phyloP scores from a whole-genome alignment of 2,888 invertebrate genomes.

The Notodonta dromedarius region DNA sequence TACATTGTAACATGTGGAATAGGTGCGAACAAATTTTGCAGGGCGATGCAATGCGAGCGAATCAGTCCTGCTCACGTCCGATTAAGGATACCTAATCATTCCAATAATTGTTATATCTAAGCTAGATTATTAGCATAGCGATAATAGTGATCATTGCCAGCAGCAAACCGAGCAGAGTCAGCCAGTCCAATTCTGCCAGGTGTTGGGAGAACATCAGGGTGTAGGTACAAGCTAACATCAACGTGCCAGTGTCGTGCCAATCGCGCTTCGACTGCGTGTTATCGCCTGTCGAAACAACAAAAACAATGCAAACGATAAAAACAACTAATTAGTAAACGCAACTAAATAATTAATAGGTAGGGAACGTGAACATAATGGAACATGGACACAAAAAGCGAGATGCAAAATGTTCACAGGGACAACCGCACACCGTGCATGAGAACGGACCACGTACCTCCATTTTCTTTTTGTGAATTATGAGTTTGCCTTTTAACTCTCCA shows the following conservation, averaged over 20 bases:
- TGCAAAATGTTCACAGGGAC: slow-evolving; percentile 77
- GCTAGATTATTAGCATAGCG: slow-evolving; percentile 86
- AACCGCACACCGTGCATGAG: slow-evolving; percentile 78
- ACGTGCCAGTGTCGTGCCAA: slow-evolving; percentile 86
- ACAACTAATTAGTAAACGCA: slow-evolving; percentile 32
- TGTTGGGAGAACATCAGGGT: slow-evolving; percentile 88
- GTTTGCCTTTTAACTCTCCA: slow-evolving; percentile 79
- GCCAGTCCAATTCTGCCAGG: slow-evolving; percentile 89
- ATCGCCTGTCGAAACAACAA: slow-evolving; percentile 75
- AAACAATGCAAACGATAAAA: slow-evolving; percentile 53
- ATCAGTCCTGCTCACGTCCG: no score
- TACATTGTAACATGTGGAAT: no score
- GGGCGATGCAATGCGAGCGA: no score
- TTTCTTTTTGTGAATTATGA: slow-evolving; percentile 76
- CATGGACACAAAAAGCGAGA: slow-evolving; percentile 54
- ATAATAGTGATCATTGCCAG: slow-evolving; percentile 90
- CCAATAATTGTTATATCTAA: slow-evolving; percentile 13
- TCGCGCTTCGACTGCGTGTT: slow-evolving; percentile 75
- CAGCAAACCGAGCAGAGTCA: slow-evolving; percentile 89
- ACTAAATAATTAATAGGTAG: slow-evolving; percentile 20
- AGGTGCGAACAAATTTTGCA: no score
- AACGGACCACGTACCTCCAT: slow-evolving; percentile 78
- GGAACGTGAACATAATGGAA: slow-evolving; percentile 28
- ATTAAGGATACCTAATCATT: no score
- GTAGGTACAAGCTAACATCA: slow-evolving; percentile 91